Percentiles rank a stretch among this genome's conserved stretches.
These are phyloP conservation scores for Rhyacophila evoluta DNA, from an alignment of 2,888 invertebrate genomes.

Conservation along the genomic window DNA sequence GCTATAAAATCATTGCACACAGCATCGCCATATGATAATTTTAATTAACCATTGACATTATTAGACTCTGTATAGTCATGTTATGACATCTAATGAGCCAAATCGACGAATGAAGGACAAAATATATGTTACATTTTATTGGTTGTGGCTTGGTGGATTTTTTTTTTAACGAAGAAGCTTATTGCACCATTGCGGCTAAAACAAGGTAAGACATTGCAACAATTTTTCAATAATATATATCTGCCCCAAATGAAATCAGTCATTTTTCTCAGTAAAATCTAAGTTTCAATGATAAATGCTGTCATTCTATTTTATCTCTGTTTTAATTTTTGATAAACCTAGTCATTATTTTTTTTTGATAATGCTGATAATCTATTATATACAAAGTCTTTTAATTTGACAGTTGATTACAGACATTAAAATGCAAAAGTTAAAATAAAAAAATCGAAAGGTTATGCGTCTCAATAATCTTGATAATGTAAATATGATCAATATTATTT, in stretches of 20 bases:
- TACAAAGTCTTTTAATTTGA: too few species aligned
- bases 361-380: too few species aligned
- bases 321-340: too few species aligned
- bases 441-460: too few species aligned
- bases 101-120: background rate
- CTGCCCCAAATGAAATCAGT: background rate
- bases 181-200: background rate
- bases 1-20: background rate
- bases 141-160: background rate
- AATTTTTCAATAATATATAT: background rate
- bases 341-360: too few species aligned
- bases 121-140: background rate
- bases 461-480: too few species aligned
- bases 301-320: too few species aligned
- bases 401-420: too few species aligned
- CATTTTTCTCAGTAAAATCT: too few species aligned
- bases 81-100: background rate
- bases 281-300: too few species aligned
- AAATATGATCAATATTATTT: background rate
- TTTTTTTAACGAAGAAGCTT: background rate
- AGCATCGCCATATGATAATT: conserved; percentile 1
- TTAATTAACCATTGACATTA: too few species aligned
- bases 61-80: background rate
- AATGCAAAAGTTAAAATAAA: too few species aligned
- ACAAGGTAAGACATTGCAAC: background rate